Conservation (phyloP, 2,888 invertebrate genomes). For the Caenorhabditis sp. region DNA sequence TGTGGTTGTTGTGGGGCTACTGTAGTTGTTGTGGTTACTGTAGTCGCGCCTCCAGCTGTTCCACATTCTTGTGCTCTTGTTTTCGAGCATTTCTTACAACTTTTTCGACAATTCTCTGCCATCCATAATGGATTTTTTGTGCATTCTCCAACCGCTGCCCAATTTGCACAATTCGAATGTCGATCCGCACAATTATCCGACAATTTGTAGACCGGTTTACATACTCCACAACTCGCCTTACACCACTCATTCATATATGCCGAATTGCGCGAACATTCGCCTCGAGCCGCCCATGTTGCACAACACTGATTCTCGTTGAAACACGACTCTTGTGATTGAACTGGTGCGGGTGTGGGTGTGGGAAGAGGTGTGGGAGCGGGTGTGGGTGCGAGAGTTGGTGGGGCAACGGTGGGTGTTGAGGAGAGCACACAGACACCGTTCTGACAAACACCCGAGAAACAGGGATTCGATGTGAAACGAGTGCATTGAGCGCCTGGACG, state of each 20-base stretch:
- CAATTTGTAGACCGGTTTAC: constrained; percentile 41
- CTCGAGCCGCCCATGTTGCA: constrained; percentile 55
- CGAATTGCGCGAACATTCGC: constrained; percentile 59
- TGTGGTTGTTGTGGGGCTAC: constrained; percentile 21
- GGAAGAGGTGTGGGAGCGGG: constrained; percentile 33
- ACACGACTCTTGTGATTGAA: constrained; percentile 51
- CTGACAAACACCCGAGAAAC: constrained; percentile 60
- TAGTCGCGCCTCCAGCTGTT: constrained; percentile 10
- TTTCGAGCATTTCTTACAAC: constrained; percentile 55
- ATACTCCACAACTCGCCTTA: constrained; percentile 60
- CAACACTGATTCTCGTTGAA: constrained; percentile 68
- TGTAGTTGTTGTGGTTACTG: constrained; percentile 31
- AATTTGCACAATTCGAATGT: constrained; percentile 57
- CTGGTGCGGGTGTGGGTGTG: constrained; percentile 11
- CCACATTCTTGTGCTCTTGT: constrained; percentile 58
- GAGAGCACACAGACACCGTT: constrained; percentile 53
- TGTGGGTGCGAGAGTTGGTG: constrained; percentile 29
- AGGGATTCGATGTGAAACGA: constrained; percentile 52
- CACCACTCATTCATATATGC: constrained; percentile 64
- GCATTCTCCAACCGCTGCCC: constrained; percentile 62
- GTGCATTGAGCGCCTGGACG: constrained; percentile 57
- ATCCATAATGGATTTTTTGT: constrained; percentile 62
- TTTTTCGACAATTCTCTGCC: constrained; percentile 63
- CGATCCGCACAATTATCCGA: constrained; percentile 60
- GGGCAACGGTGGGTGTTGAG: constrained; percentile 28